Base-by-base conservation (phyloP, 2,797 vertebrate genomes). In the Echeneis naucrates region DNA sequence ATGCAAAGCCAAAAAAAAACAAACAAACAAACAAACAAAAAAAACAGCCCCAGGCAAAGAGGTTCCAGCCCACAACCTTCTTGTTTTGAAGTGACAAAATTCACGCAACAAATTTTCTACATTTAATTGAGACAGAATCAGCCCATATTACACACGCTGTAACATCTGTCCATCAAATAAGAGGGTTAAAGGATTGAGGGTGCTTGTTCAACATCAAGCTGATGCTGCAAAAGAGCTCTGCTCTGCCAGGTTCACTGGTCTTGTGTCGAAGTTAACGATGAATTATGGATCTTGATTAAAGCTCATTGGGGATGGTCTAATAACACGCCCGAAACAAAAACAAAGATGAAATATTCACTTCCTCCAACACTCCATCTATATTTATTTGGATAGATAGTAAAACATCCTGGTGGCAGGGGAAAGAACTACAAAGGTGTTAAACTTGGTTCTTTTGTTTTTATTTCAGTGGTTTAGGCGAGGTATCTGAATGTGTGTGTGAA, bases 301-400 rank as follows among this genome's bases (percentile, higher is more conserved):
- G 48, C 67, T 77, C 44, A 48, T 16, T 33, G 53, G 47, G 65
- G 72, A 68, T 74, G 70, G 78, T 78, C 54, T 78, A 78, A 82
- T 80, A 56, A 82, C 8, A 16, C 0, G 13, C 9, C 21, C 68
- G 47, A 65, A 72, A 81, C 51, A 68, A 55, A 74, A 81, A 63
- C 72, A 76, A 69, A 40, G 33, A 69, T 76, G 61, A 80, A 72
- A 61, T 8, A 73, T 65, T 79, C 59, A 55, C 52, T 42, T 47
- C 66, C 30, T 68, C 57, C 42, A 32, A 54, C 58, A 50, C 26
- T 67, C 30, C 40, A 81, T 83, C 61, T 30, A 47, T 83, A 80
- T 72, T 78, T 61, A 60, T 80, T 76, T 66, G 16, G 8, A 6
- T 0, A 2, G 8, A 33, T 6, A 26, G n/a, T 48, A 32, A 59